Evolutionary conservation across 2,797 vertebrate genomes (phyloP).

Genomic region (Rhincodon typus): DNA sequence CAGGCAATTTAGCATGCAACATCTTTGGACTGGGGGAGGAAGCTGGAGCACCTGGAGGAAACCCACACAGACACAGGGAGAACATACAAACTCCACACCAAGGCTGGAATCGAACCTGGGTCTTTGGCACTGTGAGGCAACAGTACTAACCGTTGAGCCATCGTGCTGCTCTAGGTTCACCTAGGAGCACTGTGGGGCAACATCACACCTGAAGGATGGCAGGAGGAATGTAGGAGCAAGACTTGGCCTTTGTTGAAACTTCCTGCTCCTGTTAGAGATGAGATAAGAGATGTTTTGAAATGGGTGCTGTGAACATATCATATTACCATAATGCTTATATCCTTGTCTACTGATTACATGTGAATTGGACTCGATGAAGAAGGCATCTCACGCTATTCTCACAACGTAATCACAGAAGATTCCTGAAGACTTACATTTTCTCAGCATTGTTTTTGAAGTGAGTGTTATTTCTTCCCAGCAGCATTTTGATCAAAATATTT

Average conservation of each 20-base stretch:
- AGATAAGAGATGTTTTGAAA: not conserved
- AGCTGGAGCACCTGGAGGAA: too few relatives aligned
- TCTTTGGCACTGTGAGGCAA: too few relatives aligned
- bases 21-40: too few relatives aligned
- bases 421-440: not conserved
- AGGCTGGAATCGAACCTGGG: too few relatives aligned
- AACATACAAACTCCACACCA: too few relatives aligned
- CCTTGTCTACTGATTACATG: not conserved
- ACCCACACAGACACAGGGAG: too few relatives aligned
- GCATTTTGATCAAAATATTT: not conserved
- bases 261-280: not conserved
- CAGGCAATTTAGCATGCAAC: too few relatives aligned
- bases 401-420: not conserved
- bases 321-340: too few relatives aligned
- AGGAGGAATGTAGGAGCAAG: not conserved
- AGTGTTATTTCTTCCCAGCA: not conserved
- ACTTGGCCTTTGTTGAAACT: not conserved
- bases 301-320: not conserved
- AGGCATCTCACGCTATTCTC: not conserved
- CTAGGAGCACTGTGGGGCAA: not conserved
- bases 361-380: not conserved
- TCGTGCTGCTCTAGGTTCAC: too few relatives aligned
- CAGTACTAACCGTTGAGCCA: too few relatives aligned
- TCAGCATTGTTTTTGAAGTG: too few relatives aligned
- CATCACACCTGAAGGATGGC: not conserved